Conservation (phyloP, 2,888 invertebrate species). For the Cerastoderma edule region DNA sequence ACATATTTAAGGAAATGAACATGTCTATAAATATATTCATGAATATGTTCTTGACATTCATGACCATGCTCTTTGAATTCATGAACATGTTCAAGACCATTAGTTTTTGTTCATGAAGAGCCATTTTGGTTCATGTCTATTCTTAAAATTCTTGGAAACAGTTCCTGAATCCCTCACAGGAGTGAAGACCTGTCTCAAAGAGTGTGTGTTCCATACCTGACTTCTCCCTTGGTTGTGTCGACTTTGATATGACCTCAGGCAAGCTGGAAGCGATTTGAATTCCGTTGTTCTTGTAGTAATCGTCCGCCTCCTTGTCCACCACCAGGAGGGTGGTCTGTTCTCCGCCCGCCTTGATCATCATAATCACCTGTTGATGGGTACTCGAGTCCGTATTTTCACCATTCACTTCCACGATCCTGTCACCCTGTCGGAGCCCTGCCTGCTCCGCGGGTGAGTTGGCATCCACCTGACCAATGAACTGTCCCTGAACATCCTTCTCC, state of each 20-base stretch:
- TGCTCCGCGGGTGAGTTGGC: constrained; percentile 84
- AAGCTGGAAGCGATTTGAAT: constrained; percentile 66
- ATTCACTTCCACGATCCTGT: constrained; percentile 91
- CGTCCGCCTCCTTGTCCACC: constrained; percentile 90
- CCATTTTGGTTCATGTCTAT: no score
- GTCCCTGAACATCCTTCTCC: constrained; percentile 96
- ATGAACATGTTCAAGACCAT: no score
- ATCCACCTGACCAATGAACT: constrained; percentile 98
- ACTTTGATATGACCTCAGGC: constrained; percentile 54
- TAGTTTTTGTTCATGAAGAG: no score
- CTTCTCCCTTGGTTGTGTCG: not conserved
- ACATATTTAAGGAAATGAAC: no score
- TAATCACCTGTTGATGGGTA: constrained; percentile 95
- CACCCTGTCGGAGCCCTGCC: constrained; percentile 92
- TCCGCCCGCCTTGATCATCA: constrained; percentile 92
- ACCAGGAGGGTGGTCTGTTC: constrained; percentile 95
- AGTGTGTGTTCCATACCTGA: not conserved
- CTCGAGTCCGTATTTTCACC: constrained; percentile 94
- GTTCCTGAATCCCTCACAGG: not conserved
- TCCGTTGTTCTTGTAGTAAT: constrained; percentile 88
- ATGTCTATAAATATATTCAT: no score
- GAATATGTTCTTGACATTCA: no score
- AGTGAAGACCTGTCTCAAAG: not conserved
- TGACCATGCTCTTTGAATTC: no score
- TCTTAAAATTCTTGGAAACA: not conserved